phyloP scores from a whole-genome alignment of 2,888 invertebrate genomes.

The Campopleginae sp. region DNA sequence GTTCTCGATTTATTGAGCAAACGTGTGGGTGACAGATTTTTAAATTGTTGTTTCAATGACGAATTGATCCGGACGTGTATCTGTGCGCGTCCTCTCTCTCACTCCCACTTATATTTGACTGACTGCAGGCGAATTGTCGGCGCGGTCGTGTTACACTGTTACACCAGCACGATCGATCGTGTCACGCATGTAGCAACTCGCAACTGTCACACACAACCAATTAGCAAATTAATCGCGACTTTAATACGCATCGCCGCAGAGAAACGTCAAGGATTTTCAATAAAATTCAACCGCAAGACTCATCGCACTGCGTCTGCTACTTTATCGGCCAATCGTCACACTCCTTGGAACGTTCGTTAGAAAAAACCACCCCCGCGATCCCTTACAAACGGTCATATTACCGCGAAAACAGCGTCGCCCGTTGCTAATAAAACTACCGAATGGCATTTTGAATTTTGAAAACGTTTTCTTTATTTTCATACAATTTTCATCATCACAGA shows the following conservation, averaged over 20 bases:
- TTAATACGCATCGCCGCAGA: neutral
- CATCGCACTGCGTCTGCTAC: neutral
- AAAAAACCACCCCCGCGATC: neutral
- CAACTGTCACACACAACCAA: neutral
- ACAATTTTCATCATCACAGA: neutral
- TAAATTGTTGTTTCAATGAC: constrained; percentile 28
- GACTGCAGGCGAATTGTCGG: constrained; percentile 1
- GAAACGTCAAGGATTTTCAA: neutral
- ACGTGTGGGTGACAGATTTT: neutral
- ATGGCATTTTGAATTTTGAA: neutral
- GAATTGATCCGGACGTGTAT: constrained; percentile 27
- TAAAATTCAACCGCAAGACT: neutral
- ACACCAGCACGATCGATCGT: neutral
- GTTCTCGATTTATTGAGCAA: neutral
- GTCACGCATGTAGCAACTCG: neutral
- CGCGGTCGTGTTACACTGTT: neutral
- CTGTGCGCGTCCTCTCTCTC: constrained; percentile 9
- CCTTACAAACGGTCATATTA: neutral
- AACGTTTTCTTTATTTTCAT: neutral
- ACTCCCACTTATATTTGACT: neutral
- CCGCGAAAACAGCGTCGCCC: neutral
- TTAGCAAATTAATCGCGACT: neutral
- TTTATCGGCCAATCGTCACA: neutral
- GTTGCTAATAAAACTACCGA: neutral
- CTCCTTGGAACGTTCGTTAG: neutral